Percentiles rank a stretch among this genome's conserved stretches.
Conservation (phyloP, 2,888 invertebrate species). For the Archips xylosteana region DNA sequence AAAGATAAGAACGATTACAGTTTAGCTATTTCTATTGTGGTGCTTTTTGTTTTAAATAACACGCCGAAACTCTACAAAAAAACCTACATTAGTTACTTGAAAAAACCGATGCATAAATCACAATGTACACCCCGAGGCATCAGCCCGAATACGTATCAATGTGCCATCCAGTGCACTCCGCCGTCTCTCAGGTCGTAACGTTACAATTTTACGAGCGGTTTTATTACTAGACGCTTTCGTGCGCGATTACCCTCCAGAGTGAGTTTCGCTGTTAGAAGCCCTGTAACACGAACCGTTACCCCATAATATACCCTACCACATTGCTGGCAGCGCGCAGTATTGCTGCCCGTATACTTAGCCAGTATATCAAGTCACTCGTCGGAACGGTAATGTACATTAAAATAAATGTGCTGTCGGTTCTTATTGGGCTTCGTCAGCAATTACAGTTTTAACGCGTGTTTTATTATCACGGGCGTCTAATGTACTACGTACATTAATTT, state of each 20-base stretch:
- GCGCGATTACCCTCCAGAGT: conserved; percentile 85
- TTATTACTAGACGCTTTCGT: conserved; percentile 85
- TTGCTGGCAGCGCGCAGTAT: conserved; percentile 57
- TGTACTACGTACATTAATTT: conserved; percentile 84
- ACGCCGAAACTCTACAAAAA: conserved; percentile 4
- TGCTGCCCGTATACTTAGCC: conserved; percentile 51
- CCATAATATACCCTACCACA: conserved; percentile 51
- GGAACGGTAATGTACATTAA: conserved; percentile 54
- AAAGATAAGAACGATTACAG: background rate
- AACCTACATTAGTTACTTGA: conserved; percentile 50
- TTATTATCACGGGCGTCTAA: conserved; percentile 82
- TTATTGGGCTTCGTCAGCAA: conserved; percentile 69
- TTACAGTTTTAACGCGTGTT: conserved; percentile 83
- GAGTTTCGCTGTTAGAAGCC: conserved; percentile 84
- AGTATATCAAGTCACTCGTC: background rate
- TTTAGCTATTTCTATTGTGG: background rate
- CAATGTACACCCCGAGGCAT: conserved; percentile 57
- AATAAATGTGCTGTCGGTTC: conserved; percentile 29
- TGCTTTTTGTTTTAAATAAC: background rate
- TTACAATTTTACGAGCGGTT: conserved; percentile 83
- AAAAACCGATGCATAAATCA: conserved; percentile 69
- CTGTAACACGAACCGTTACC: conserved; percentile 65
- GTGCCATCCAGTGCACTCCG: conserved; percentile 81
- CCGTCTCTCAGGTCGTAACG: conserved; percentile 80
- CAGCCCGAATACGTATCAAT: conserved; percentile 78